Evolutionary conservation across 1,140 invertebrate genomes (phyloP).

Genomic region (Bombus cullumanus): DNA sequence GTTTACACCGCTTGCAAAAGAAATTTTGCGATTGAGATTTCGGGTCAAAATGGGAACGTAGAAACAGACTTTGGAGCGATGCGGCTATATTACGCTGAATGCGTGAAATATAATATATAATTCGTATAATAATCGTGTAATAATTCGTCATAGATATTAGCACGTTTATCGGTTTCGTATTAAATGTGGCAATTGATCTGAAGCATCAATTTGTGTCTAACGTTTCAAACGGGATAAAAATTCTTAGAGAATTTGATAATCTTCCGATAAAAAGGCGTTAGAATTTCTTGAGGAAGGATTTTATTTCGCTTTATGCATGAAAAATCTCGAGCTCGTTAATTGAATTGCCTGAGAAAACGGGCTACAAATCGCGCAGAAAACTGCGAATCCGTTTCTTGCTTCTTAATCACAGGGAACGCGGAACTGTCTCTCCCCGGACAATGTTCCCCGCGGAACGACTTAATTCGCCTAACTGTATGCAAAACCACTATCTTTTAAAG

Average conservation of each 20-base stretch:
- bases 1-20: neutral
- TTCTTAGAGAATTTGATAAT: too few relatives aligned
- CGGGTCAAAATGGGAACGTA: too few relatives aligned
- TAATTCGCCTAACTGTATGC: conserved; percentile 31
- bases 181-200: too few relatives aligned
- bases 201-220: too few relatives aligned
- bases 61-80: neutral
- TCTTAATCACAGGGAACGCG: conserved; percentile 13
- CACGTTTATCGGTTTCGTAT: too few relatives aligned
- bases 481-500: neutral
- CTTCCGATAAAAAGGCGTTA: too few relatives aligned
- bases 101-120: too few relatives aligned
- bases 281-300: too few relatives aligned
- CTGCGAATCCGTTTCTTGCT: neutral
- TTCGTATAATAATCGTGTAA: too few relatives aligned
- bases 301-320: accelerated
- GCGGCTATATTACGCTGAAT: too few relatives aligned
- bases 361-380: neutral
- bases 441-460: conserved; percentile 5
- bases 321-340: neutral
- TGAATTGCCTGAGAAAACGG: neutral
- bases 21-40: neutral
- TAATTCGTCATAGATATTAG: too few relatives aligned
- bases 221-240: too few relatives aligned
- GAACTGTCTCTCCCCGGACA: neutral